Evolutionary conservation across 1,140 invertebrate genomes (phyloP).

Genomic region (Halesus radiatus): DNA sequence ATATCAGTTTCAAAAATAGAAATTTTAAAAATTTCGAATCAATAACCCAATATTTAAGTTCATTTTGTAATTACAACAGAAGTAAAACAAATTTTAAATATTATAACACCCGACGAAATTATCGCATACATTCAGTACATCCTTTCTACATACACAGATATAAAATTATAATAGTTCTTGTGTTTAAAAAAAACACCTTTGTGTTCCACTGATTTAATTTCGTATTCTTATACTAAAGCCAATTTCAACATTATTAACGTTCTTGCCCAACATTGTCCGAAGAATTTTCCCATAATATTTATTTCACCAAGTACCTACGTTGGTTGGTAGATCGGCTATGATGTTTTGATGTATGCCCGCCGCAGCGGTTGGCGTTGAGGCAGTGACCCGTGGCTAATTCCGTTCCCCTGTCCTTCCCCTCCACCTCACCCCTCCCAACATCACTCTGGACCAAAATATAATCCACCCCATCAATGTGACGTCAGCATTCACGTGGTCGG

Average conservation of each 20-base stretch:
- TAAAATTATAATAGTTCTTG: no score
- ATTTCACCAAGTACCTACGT: neutral
- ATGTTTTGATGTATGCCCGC: neutral
- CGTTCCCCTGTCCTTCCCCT: neutral
- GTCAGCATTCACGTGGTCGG: conserved; percentile 28
- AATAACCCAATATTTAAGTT: no score
- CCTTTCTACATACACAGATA: no score
- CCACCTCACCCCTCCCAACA: neutral
- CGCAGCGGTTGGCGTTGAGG: conserved; percentile 6
- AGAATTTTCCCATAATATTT: neutral
- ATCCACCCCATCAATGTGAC: conserved; percentile 31
- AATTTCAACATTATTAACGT: neutral
- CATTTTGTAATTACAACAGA: no score
- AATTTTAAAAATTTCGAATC: no score
- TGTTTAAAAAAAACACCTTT: no score
- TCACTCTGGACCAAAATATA: conserved; percentile 14
- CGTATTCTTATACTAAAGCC: no score
- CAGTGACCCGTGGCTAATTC: conserved; percentile 38
- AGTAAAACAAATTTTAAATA: no score
- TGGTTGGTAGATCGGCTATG: neutral
- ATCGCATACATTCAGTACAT: no score
- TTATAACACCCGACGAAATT: no score
- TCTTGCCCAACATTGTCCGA: neutral
- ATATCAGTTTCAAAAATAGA: no score
- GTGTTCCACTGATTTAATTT: no score